A percentile compares a stretch with the other conserved stretches of the same genome.
Evolutionary conservation across 1,140 invertebrate species (phyloP).

Genomic region (Olivierus martensii): DNA sequence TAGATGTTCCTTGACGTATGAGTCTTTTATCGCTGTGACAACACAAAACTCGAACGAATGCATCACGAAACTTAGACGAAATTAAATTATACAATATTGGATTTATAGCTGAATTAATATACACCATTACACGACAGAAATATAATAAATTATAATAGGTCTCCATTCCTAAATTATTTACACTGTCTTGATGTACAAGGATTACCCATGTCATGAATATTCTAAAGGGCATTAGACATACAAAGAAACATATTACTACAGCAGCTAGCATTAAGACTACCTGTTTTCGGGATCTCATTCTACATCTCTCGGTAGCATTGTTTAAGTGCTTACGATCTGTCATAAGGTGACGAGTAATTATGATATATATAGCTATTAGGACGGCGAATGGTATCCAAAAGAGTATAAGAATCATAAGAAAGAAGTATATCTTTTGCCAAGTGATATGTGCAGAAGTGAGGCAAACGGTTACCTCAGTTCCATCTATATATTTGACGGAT

Average conservation of each 20-base stretch:
- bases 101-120: constrained; percentile 78
- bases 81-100: constrained; percentile 71
- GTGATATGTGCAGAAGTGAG: constrained; percentile 51
- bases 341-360: constrained; percentile 67
- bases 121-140: constrained; percentile 70
- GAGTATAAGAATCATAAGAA: constrained; percentile 56
- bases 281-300: constrained; percentile 27
- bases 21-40: not conserved
- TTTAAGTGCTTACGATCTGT: not conserved
- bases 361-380: constrained; percentile 60
- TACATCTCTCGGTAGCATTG: not conserved
- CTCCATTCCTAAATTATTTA: constrained; percentile 52
- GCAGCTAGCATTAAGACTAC: constrained; percentile 76
- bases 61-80: constrained; percentile 79
- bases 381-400: constrained; percentile 67
- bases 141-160: constrained; percentile 71
- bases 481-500: constrained; percentile 50
- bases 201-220: constrained; percentile 73
- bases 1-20: no score
- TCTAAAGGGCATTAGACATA: constrained; percentile 74
- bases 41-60: constrained; percentile 38
- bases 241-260: constrained; percentile 79
- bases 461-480: constrained; percentile 52
- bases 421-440: constrained; percentile 59
- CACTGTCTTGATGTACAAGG: constrained; percentile 43